Evolutionary conservation across 2,888 invertebrate genomes (phyloP), one percentile per base, ranked within the genome.

Genomic region (Torymus texanus): DNA sequence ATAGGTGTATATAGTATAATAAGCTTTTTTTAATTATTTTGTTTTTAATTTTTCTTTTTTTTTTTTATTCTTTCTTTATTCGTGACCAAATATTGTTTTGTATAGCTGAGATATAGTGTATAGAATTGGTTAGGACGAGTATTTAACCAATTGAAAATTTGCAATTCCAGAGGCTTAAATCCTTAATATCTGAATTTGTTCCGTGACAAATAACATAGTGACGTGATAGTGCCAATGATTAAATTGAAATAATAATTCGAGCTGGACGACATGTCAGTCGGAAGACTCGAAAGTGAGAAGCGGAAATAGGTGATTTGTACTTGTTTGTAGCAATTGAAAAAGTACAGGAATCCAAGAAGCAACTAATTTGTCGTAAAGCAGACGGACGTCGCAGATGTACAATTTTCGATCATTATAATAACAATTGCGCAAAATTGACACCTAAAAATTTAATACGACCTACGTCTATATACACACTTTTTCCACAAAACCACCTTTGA

Each of bases 261-360:
- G 78, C 81, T 29, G 29, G 67, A 67, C 75, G 78, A 73, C 71
- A 76, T 75, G 80, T 41, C 78, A 78, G 79, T 79, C 78, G 81
- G 82, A 82, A 80, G 78, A 75, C 79, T 83, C 80, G 80, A 79
- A 83, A 83, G 82, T 80, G 83, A 80, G 76, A 80, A 81, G 81
- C 83, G 83, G 83, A 84, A 84, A 84, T 78, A 66, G 75, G 75
- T 61, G 82, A 82, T 84, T 84, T 84, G 79, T 81, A 77, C 81
- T 81, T 83, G 79, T 81, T 83, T 80, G 73, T 79, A 75, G 79
- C 79, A 83, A 83, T 83, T 83, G 83, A 82, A 83, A 82, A 79
- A 83, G 82, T 83, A 80, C 82, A 80, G 82, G 83, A 83, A 82
- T 83, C 79, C 76, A 78, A 83, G 81, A 81, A 82, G 82, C 62